These are phyloP conservation scores for Drosophila yakuba DNA, from an alignment of 1,140 invertebrate species.

Conservation along the genomic window DNA sequence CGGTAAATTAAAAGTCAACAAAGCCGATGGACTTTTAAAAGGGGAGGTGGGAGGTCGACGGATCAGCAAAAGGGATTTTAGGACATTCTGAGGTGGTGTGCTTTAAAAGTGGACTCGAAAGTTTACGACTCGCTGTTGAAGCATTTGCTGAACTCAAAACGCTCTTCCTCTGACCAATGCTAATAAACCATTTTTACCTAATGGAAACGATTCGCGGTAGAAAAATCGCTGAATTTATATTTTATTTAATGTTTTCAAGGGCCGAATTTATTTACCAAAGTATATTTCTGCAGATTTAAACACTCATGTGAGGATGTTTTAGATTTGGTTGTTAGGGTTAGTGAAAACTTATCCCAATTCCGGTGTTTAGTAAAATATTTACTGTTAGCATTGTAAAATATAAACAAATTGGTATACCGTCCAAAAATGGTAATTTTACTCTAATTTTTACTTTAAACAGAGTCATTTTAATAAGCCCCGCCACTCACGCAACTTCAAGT, in stretches of 20 bases:
- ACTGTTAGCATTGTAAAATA: no score
- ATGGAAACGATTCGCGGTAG: conserved; percentile 35
- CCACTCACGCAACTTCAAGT: no score
- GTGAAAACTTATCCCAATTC: no score
- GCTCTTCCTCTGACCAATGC: conserved; percentile 2
- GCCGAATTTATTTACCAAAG: conserved; percentile 11
- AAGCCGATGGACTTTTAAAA: conserved; percentile 3
- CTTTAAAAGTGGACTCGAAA: conserved; percentile 25
- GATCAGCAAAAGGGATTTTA: conserved; percentile 52
- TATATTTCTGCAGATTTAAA: background rate
- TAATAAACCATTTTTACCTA: conserved; percentile 70
- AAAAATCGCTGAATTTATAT: no score
- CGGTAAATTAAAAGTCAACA: conserved; percentile 47
- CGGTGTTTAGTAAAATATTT: no score
- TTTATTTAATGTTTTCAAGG: background rate
- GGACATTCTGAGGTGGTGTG: conserved; percentile 56
- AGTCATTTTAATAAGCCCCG: no score
- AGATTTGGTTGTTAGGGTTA: no score
- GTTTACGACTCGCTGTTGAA: conserved; percentile 33
- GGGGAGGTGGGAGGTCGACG: background rate
- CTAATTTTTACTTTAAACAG: no score
- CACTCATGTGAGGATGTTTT: no score
- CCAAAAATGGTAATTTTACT: no score
- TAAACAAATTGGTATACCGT: no score
- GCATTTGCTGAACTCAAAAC: conserved; percentile 38